Conservation (phyloP, 2,113 vertebrate species). For the Brachionichthys hirsutus region DNA sequence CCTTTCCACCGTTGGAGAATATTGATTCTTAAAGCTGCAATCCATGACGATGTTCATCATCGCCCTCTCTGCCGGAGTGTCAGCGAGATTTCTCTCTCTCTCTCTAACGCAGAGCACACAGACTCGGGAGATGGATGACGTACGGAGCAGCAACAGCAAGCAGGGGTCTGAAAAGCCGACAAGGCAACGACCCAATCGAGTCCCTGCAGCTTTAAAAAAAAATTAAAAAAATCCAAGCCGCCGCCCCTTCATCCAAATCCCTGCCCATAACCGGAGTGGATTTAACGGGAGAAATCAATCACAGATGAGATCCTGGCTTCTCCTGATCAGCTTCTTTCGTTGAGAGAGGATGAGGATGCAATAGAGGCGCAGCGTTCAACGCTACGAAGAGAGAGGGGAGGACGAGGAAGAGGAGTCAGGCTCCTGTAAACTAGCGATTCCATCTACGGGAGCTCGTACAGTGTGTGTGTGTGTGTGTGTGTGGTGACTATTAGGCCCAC, state of each 20-base stretch:
- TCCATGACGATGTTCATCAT: constrained; percentile 1
- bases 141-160: background rate
- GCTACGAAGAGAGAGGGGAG: constrained; percentile 20
- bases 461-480: constrained; percentile 15
- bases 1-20: constrained; percentile 28
- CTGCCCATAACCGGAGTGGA: constrained; percentile 31
- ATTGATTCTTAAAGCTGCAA: constrained; percentile 27
- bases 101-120: background rate
- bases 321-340: constrained; percentile 28
- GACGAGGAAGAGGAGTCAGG: constrained; percentile 42
- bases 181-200: constrained; percentile 19
- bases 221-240: constrained; percentile 26
- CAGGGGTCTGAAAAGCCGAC: constrained; percentile 5
- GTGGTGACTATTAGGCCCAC: too few relatives aligned
- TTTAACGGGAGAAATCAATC: constrained; percentile 56
- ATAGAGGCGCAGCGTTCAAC: constrained; percentile 46
- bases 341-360: constrained; percentile 30
- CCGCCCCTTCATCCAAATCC: constrained; percentile 37
- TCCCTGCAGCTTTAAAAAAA: constrained; percentile 24
- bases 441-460: constrained; percentile 27
- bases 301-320: constrained; percentile 49
- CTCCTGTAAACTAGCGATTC: constrained; percentile 53
- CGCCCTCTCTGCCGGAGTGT: background rate
- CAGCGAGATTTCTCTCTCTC: background rate
- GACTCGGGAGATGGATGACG: background rate